phyloP scores from a whole-genome alignment of 2,888 invertebrate genomes.

The Odontothrips loti region DNA sequence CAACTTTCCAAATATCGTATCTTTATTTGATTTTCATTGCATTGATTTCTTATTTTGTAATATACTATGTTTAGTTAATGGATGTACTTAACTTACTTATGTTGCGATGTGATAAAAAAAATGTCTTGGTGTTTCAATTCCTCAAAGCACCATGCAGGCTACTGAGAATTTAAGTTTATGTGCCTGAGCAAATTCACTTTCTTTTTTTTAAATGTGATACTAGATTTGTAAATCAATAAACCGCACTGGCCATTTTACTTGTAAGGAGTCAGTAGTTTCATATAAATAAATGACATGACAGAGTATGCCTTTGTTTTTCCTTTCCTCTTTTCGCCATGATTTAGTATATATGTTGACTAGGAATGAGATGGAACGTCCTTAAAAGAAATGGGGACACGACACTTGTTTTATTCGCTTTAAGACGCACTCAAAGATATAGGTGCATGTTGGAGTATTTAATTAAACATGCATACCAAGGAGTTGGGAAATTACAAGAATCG shows the following conservation, averaged over 20 bases:
- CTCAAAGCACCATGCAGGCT: not conserved
- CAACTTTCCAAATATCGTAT: not conserved
- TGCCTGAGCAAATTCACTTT: not conserved
- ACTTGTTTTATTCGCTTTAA: not conserved
- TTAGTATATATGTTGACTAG: too few relatives aligned
- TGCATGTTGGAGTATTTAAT: not conserved
- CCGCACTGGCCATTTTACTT: not conserved
- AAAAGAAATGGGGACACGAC: not conserved
- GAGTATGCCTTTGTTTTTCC: too few relatives aligned
- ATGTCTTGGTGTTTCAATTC: not conserved
- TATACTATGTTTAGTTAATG: not conserved
- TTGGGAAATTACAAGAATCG: not conserved
- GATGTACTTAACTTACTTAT: not conserved
- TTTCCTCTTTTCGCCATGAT: too few relatives aligned
- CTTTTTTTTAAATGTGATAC: not conserved
- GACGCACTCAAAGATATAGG: not conserved
- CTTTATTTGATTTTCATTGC: not conserved
- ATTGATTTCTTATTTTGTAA: not conserved
- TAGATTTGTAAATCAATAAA: not conserved
- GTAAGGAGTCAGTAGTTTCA: not conserved
- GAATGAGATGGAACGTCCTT: not conserved
- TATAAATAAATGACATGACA: not conserved
- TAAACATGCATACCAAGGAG: not conserved
- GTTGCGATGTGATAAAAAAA: not conserved
- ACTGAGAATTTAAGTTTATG: not conserved